Conservation (phyloP, 2,797 vertebrate species). For the Gallirallus australis region DNA sequence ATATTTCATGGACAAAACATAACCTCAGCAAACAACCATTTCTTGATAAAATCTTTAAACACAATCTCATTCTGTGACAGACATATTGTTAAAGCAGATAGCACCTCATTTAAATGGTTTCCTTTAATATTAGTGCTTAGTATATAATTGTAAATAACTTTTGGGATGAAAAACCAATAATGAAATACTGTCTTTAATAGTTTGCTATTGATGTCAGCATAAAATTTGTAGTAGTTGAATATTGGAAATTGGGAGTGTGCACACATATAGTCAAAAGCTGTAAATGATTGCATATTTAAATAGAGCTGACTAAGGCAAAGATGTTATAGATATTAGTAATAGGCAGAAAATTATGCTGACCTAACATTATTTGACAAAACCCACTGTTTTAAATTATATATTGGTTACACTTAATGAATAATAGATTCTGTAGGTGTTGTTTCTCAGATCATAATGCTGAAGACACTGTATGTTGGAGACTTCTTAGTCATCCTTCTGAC, state of each 20-base stretch:
- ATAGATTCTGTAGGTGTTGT: slow-evolving; percentile 97
- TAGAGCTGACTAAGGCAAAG: slow-evolving; percentile 99
- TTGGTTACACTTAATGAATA: slow-evolving; percentile 99
- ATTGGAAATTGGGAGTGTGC: slow-evolving; percentile 97
- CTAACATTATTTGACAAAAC: slow-evolving; percentile 96
- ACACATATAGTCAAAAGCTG: slow-evolving; percentile 99
- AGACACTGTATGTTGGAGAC: slow-evolving; percentile 83
- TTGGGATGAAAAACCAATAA: slow-evolving; percentile 99
- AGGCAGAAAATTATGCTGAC: slow-evolving; percentile 99
- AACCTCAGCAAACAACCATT: slow-evolving; percentile 99
- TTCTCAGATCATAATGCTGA: slow-evolving; percentile 91
- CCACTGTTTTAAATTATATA: slow-evolving; percentile 99
- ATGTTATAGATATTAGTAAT: slow-evolving; percentile 99
- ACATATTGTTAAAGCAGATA: slow-evolving; percentile 99
- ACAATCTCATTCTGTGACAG: slow-evolving; percentile 99
- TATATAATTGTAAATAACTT: slow-evolving; percentile 99
- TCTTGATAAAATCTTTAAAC: slow-evolving; percentile 99
- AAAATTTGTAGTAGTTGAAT: slow-evolving; percentile 99
- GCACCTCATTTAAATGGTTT: slow-evolving; percentile 99
- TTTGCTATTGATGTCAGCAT: slow-evolving; percentile 99
- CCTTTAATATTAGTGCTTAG: slow-evolving; percentile 99
- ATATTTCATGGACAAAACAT: slow-evolving; percentile 99
- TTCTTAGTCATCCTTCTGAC: slow-evolving; percentile 81
- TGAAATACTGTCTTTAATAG: slow-evolving; percentile 99
- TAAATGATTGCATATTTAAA: slow-evolving; percentile 99